A percentile compares a stretch with the other conserved stretches of the same genome.
phyloP scores from a whole-genome alignment of 2,113 vertebrate genomes.

The Gopherus evgoodei region DNA sequence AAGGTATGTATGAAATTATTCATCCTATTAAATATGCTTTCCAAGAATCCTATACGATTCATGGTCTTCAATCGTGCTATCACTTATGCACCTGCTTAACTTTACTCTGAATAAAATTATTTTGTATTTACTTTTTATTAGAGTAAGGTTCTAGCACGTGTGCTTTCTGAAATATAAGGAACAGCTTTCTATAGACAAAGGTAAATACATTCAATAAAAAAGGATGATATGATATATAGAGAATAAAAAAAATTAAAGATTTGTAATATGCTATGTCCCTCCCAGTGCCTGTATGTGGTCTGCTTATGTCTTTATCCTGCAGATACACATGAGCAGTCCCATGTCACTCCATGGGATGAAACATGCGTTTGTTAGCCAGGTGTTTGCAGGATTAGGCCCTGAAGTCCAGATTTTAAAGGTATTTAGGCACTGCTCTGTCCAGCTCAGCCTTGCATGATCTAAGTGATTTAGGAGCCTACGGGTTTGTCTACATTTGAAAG shows the following conservation, averaged over 20 bases:
- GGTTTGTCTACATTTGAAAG: background rate
- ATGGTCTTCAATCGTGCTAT: constrained; percentile 61
- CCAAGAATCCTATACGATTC: constrained; percentile 59
- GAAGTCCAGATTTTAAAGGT: background rate
- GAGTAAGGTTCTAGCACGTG: background rate
- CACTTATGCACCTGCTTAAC: constrained; percentile 59
- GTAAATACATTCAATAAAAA: background rate
- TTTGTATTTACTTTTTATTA: constrained; percentile 4
- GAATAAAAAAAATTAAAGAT: background rate
- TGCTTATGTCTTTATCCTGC: background rate
- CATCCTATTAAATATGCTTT: constrained; percentile 54
- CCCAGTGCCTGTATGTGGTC: fast-evolving
- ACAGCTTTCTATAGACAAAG: background rate
- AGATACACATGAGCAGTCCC: fast-evolving
- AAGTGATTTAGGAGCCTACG: background rate
- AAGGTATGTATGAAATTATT: constrained; percentile 63
- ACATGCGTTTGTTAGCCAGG: background rate
- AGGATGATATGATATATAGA: background rate
- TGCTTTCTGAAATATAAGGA: background rate
- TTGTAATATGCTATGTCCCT: fast-evolving
- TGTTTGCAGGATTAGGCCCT: background rate
- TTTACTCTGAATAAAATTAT: constrained; percentile 50
- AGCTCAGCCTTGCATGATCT: background rate
- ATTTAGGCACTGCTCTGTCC: background rate
- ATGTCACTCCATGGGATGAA: background rate